Evolutionary conservation across 2,888 invertebrate genomes (phyloP).

Genomic region (Neuroscelio doddi): DNA sequence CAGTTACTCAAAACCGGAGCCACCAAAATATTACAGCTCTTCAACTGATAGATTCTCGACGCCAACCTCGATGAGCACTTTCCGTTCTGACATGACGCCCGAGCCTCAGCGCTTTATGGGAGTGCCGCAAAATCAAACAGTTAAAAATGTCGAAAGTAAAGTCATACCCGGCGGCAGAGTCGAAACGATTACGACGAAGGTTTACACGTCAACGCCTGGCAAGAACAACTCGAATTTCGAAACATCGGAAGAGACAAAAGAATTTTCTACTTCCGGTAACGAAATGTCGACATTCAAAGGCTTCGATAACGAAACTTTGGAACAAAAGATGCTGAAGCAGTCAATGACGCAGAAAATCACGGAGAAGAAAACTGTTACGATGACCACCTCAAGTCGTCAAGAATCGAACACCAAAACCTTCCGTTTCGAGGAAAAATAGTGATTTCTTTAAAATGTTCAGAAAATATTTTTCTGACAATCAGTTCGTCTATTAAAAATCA

Average conservation of each 20-base stretch:
- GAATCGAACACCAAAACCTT: constrained; percentile 75
- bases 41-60: constrained; percentile 51
- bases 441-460: no score
- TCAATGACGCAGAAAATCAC: constrained; percentile 81
- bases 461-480: no score
- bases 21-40: constrained; percentile 38
- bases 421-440: constrained; percentile 60
- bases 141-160: constrained; percentile 72
- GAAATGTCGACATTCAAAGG: constrained; percentile 68
- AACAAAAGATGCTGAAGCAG: constrained; percentile 79
- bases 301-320: constrained; percentile 74
- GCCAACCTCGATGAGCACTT: constrained; percentile 60
- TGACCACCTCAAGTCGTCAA: constrained; percentile 77
- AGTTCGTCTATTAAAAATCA: no score
- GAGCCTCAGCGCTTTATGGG: constrained; percentile 18
- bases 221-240: constrained; percentile 74
- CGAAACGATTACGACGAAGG: constrained; percentile 75
- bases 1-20: constrained; percentile 48
- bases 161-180: constrained; percentile 75
- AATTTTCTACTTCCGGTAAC: constrained; percentile 73
- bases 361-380: constrained; percentile 80
- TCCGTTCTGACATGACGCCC: constrained; percentile 52
- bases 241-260: constrained; percentile 74
- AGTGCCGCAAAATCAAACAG: constrained; percentile 55
- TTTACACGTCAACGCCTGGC: constrained; percentile 76